Evolutionary conservation across 1,140 invertebrate genomes (phyloP), one percentile per base, ranked within the genome.

Genomic region (Eupristina koningsbergeri): DNA sequence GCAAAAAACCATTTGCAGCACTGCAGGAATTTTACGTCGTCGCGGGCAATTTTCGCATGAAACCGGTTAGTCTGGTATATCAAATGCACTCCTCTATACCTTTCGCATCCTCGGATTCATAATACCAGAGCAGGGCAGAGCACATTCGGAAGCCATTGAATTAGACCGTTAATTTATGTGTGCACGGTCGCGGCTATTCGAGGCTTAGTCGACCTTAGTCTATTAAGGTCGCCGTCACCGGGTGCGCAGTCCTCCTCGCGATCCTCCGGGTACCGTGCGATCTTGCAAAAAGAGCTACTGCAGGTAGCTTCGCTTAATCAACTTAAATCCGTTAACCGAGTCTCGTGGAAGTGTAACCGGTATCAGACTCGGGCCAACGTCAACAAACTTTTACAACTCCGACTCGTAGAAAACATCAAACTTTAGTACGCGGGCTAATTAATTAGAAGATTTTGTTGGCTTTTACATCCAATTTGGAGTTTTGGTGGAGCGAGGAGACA

Each of bases 1-100:
- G 77, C 71, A 50, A 53, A 81, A 73, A 31, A 50, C 50, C 47
- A 41, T 39, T 74, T 83, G 83, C 82, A 82, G 85, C 86, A 85
- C 78, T 85, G 79, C 61, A 45, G 87, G 87, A 89, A 71, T 31
- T 41, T 36, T 36, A 71, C 15, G 8, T 71, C 67, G 26, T 6
- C 53, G 53, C 19, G 53, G 3, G 87, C 89, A 87, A 86, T 91
- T 91, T 91, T 91, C 86, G 87, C 88, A 82, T 77, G 85, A 83
- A 91, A 92, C 91, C 90, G 90, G 91, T 91, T 84, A 11, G 26
- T 88, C 89, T 86, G 88, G 89, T 89, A 88, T 82, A 85, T 3
- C 61, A 19, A 31, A 64, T 47, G 75, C 75, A 36, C 22, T 31
- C 34, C n/a, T 39, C n/a, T 39, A 11, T 17, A 19, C 7, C 58